Evolutionary conservation across 1,140 invertebrate species (phyloP).

Genomic region (Neomicropteryx cornuta): DNA sequence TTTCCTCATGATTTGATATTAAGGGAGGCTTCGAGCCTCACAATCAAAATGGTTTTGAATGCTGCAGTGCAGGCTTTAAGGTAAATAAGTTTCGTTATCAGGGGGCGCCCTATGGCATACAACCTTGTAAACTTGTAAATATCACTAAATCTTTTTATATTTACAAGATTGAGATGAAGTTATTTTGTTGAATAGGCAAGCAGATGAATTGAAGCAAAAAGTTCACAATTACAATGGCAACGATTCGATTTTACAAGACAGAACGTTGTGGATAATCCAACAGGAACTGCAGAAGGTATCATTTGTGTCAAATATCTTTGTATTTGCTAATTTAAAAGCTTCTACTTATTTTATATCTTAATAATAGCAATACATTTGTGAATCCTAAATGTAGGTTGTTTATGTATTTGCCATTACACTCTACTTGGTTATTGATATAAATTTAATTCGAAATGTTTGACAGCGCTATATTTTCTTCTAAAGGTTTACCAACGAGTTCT

Average conservation of each 20-base stretch:
- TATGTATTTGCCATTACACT: not conserved
- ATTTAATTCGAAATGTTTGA: not conserved
- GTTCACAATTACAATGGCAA: constrained; percentile 49
- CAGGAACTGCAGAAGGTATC: constrained; percentile 59
- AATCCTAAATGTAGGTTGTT: not conserved
- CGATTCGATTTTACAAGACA: constrained; percentile 45
- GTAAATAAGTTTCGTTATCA: constrained; percentile 31
- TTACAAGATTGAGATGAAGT: not conserved
- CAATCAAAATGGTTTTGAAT: constrained; percentile 54
- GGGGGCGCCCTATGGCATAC: not conserved
- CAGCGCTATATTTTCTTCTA: constrained; percentile 9
- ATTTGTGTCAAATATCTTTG: constrained; percentile 1
- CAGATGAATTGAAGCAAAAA: constrained; percentile 57
- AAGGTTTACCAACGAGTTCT: constrained; percentile 65
- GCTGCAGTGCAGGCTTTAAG: constrained; percentile 59
- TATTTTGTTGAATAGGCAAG: constrained; percentile 42
- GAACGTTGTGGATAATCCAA: constrained; percentile 45
- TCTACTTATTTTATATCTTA: not conserved
- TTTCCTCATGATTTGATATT: constrained; percentile 33
- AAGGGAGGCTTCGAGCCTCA: constrained; percentile 33
- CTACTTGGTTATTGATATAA: not conserved
- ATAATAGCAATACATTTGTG: not conserved
- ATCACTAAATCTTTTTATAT: constrained; percentile 2
- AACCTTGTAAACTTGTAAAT: constrained; percentile 4
- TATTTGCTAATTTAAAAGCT: not conserved